A percentile compares a stretch with the other conserved stretches of the same genome.
Conservation (phyloP, 1,140 invertebrate species). For the Hypsibius dujardini region DNA sequence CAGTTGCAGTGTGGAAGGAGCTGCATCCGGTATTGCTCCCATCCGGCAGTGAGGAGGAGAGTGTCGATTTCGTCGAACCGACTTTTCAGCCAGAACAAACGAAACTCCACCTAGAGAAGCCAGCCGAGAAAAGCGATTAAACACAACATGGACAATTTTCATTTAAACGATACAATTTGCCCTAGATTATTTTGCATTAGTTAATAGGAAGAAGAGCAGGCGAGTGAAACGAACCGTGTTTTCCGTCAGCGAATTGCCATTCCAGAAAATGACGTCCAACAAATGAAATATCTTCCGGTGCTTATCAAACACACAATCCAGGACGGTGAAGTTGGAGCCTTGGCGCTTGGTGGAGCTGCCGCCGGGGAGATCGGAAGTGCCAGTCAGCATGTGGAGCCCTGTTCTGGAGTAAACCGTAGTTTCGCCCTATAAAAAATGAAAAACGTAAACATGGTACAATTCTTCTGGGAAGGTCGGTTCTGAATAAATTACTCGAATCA, state of each 20-base stretch:
- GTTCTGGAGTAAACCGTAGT: slow-evolving; percentile 53
- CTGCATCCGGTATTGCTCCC: neutral
- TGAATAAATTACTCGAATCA: no score
- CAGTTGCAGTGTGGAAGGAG: no score
- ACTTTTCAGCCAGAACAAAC: slow-evolving; percentile 52
- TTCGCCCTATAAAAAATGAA: slow-evolving; percentile 40
- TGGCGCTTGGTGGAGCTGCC: slow-evolving; percentile 34
- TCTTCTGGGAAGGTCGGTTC: no score
- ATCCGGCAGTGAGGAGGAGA: neutral
- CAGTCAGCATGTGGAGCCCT: slow-evolving; percentile 42
- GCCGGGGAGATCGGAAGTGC: slow-evolving; percentile 54
- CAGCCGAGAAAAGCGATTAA: no score
- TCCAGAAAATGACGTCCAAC: slow-evolving; percentile 66
- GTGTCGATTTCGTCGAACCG: neutral
- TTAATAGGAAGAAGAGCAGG: slow-evolving; percentile 3
- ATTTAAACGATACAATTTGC: no score
- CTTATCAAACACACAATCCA: slow-evolving; percentile 61
- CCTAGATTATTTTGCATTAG: no score
- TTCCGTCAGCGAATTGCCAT: slow-evolving; percentile 49
- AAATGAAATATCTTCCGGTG: slow-evolving; percentile 48
- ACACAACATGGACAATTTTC: no score
- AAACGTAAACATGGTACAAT: no score
- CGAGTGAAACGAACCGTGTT: slow-evolving; percentile 47
- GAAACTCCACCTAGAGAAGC: slow-evolving; percentile 48
- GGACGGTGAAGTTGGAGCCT: slow-evolving; percentile 32